phyloP scores from a whole-genome alignment of 2,797 vertebrate genomes.

The Xyrichtys novacula region DNA sequence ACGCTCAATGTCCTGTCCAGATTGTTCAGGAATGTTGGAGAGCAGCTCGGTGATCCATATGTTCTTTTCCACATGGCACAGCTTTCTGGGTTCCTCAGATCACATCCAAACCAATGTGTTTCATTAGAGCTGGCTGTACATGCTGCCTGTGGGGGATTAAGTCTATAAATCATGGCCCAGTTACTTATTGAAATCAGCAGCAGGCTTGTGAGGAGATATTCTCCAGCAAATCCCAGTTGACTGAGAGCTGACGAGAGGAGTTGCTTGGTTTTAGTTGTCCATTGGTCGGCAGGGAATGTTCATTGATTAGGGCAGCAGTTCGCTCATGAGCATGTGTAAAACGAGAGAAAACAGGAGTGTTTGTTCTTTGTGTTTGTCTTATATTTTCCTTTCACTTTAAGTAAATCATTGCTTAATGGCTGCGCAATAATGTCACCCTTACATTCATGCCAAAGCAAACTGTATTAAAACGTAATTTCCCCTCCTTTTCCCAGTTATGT shows the following conservation, averaged over 20 bases:
- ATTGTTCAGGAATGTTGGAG: constrained; percentile 81
- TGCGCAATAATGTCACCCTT: too few species aligned
- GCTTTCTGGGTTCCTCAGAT: constrained; percentile 64
- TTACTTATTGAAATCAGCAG: constrained; percentile 74
- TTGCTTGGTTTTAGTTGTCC: constrained; percentile 35
- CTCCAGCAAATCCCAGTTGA: constrained; percentile 57
- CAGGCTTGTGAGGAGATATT: constrained; percentile 45
- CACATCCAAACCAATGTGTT: constrained; percentile 74
- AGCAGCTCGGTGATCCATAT: constrained; percentile 74
- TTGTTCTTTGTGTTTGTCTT: too few species aligned
- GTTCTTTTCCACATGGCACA: constrained; percentile 71
- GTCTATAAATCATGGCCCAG: constrained; percentile 74
- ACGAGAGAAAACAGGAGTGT: not conserved
- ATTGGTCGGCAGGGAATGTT: constrained; percentile 16
- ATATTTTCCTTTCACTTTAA: too few species aligned
- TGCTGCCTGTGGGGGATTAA: constrained; percentile 65
- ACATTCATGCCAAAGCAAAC: too few species aligned
- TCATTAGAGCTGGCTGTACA: constrained; percentile 73
- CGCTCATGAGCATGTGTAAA: too few species aligned
- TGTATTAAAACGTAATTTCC: too few species aligned
- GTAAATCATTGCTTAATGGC: too few species aligned
- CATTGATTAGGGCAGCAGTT: constrained; percentile 19
- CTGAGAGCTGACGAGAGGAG: constrained; percentile 47
- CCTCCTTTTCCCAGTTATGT: too few species aligned
- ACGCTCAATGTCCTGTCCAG: constrained; percentile 79